Percentiles rank a stretch among this genome's conserved stretches.
phyloP scores from a whole-genome alignment of 2,888 invertebrate genomes.

The Polyploca ridens region DNA sequence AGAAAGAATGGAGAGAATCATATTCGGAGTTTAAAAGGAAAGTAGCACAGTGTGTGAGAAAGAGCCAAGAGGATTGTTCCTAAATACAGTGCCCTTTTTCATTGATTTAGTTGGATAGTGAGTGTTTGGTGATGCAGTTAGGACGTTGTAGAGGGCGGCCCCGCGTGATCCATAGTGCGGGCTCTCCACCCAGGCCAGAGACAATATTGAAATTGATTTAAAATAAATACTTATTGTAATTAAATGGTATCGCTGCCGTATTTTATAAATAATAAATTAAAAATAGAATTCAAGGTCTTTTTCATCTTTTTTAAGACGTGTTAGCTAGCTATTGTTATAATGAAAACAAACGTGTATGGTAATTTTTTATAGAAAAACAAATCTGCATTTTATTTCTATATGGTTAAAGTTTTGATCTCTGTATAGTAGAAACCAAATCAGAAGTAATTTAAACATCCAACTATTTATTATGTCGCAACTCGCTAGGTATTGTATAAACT shows the following conservation, averaged over 20 bases:
- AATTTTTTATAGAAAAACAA: conserved; percentile 78
- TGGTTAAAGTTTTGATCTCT: conserved; percentile 67
- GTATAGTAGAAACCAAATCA: conserved; percentile 75
- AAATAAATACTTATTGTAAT: conserved; percentile 82
- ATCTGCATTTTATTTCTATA: conserved; percentile 71
- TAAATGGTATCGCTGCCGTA: conserved; percentile 82
- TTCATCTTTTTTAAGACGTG: conserved; percentile 83
- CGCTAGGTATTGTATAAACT: conserved; percentile 40
- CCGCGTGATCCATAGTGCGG: conserved; percentile 57
- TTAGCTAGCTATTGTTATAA: conserved; percentile 81
- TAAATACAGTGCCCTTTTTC: conserved; percentile 87
- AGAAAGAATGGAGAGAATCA: conserved; percentile 99
- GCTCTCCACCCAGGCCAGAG: conserved; percentile 73
- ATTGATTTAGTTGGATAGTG: conserved; percentile 65
- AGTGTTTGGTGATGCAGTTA: conserved; percentile 77
- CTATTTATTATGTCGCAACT: conserved; percentile 57
- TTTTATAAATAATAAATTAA: conserved; percentile 78
- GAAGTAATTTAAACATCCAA: conserved; percentile 54
- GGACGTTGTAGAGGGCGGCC: conserved; percentile 57
- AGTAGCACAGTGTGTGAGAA: conserved; percentile 98
- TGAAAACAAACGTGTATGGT: conserved; percentile 78
- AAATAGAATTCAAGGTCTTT: conserved; percentile 80
- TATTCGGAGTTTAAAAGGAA: conserved; percentile 98
- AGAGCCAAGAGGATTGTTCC: conserved; percentile 99
- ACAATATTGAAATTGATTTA: conserved; percentile 84